A percentile compares a stretch with the other conserved stretches of the same genome.
phyloP scores from a whole-genome alignment of 2,888 invertebrate genomes.

The Tholera decimalis region DNA sequence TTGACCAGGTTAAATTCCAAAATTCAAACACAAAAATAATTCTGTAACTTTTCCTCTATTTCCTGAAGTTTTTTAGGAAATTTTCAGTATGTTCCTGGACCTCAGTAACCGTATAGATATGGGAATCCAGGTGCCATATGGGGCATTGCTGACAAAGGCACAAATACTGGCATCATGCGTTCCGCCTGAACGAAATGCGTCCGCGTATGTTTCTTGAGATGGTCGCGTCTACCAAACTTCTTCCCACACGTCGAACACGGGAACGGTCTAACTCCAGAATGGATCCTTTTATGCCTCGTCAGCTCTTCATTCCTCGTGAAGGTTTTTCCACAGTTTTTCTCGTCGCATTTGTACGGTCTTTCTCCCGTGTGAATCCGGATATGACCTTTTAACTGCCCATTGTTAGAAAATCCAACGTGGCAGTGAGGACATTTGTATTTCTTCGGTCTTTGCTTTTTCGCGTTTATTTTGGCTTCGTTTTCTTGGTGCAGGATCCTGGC shows the following conservation, averaged over 20 bases:
- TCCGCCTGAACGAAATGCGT: constrained; percentile 94
- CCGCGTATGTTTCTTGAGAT: constrained; percentile 97
- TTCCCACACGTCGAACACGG: constrained; percentile 97
- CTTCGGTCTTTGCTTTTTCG: constrained; percentile 96
- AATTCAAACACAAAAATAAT: not conserved
- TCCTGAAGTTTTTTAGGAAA: constrained; percentile 42
- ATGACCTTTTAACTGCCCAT: constrained; percentile 97
- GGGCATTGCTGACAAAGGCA: constrained; percentile 90
- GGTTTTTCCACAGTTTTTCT: constrained; percentile 96
- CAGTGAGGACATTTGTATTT: constrained; percentile 98
- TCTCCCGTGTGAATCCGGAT: constrained; percentile 98
- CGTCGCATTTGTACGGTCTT: constrained; percentile 97
- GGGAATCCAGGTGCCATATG: constrained; percentile 81
- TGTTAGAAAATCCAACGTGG: constrained; percentile 98
- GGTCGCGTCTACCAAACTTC: constrained; percentile 98
- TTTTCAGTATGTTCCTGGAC: not conserved
- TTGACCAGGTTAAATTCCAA: not conserved
- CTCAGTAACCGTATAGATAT: constrained; percentile 91
- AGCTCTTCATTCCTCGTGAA: constrained; percentile 98
- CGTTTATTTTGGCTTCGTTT: constrained; percentile 93
- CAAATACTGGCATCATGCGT: constrained; percentile 92
- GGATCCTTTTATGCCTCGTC: constrained; percentile 97
- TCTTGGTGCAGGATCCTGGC: constrained; percentile 94
- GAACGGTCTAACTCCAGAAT: constrained; percentile 96
- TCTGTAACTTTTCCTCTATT: constrained; percentile 20